Percentiles rank a stretch among this genome's conserved stretches.
phyloP scores from a whole-genome alignment of 2,888 invertebrate genomes.

The Ametastegia equiseti region DNA sequence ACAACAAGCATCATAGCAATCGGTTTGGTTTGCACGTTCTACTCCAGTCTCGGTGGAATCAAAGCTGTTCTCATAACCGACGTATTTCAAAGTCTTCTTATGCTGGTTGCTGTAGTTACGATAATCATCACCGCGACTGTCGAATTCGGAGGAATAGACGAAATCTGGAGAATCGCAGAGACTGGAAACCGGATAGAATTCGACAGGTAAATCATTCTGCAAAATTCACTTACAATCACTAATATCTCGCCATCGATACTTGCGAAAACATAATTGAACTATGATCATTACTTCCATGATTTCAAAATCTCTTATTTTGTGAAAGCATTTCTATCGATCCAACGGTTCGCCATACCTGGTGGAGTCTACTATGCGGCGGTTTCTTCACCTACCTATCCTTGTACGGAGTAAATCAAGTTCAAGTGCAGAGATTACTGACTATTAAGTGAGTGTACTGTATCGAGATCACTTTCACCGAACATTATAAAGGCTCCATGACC shows the following conservation, averaged over 20 bases:
- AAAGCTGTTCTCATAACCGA: conserved; percentile 93
- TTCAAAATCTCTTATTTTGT: neutral
- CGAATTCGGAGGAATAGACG: conserved; percentile 82
- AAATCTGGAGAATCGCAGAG: conserved; percentile 84
- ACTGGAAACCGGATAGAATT: conserved; percentile 85
- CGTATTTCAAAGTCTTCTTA: conserved; percentile 88
- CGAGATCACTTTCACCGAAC: neutral
- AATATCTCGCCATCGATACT: neutral
- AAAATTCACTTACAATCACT: neutral
- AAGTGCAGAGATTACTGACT: conserved; percentile 78
- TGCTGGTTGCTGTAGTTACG: conserved; percentile 89
- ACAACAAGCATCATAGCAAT: conserved; percentile 84
- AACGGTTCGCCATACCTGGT: conserved; percentile 89
- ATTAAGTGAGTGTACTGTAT: conserved; percentile 68
- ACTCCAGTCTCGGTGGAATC: conserved; percentile 92
- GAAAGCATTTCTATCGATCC: conserved; percentile 87
- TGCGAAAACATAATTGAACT: neutral
- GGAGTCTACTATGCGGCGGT: conserved; percentile 88
- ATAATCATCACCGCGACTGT: conserved; percentile 85
- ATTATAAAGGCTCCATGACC: neutral
- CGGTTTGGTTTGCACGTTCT: conserved; percentile 88
- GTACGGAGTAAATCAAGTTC: conserved; percentile 92
- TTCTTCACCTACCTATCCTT: conserved; percentile 86
- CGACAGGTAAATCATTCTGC: conserved; percentile 76
- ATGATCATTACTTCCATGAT: neutral